A percentile compares a stretch with the other conserved stretches of the same genome.
Evolutionary conservation across 2,888 invertebrate genomes (phyloP).

Genomic region (Meliscaeva auricollis): DNA sequence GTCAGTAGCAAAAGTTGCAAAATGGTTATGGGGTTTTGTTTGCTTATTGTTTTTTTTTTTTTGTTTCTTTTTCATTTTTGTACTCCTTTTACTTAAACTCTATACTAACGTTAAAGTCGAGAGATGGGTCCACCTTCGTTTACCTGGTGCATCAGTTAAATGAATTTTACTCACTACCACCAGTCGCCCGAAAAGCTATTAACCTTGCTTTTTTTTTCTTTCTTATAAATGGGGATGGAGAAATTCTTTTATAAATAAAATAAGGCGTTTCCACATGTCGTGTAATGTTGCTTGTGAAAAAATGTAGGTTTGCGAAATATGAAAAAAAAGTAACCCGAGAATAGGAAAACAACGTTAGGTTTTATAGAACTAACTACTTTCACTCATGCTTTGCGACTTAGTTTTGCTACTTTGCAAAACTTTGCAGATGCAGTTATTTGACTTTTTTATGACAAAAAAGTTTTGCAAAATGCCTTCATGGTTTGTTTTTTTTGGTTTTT

Average conservation of each 20-base stretch:
- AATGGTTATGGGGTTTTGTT: slow-evolving; percentile 61
- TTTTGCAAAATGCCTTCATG: neutral
- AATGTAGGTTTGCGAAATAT: too few species aligned
- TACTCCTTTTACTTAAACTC: slow-evolving; percentile 38
- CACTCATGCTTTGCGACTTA: too few species aligned
- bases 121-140: slow-evolving; percentile 48
- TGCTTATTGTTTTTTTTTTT: slow-evolving; percentile 27
- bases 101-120: neutral
- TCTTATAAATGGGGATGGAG: neutral
- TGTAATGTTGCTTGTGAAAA: neutral
- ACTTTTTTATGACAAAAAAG: too few species aligned
- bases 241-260: slow-evolving; percentile 11
- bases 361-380: too few species aligned
- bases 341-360: too few species aligned
- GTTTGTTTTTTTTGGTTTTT: too few species aligned
- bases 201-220: slow-evolving; percentile 39
- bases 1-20: slow-evolving; percentile 63
- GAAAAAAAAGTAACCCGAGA: too few species aligned
- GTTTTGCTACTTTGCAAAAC: too few species aligned
- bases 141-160: slow-evolving; percentile 75
- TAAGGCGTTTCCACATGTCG: neutral
- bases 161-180: slow-evolving; percentile 69
- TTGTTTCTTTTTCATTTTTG: slow-evolving; percentile 8
- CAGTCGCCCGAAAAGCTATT: slow-evolving; percentile 70
- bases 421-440: too few species aligned